Evolutionary conservation across 37 sponge, comb jelly and placozoan genomes (phyloP), one percentile per base, ranked within the genome.

Genomic region (Cliona cf. orientalis): DNA sequence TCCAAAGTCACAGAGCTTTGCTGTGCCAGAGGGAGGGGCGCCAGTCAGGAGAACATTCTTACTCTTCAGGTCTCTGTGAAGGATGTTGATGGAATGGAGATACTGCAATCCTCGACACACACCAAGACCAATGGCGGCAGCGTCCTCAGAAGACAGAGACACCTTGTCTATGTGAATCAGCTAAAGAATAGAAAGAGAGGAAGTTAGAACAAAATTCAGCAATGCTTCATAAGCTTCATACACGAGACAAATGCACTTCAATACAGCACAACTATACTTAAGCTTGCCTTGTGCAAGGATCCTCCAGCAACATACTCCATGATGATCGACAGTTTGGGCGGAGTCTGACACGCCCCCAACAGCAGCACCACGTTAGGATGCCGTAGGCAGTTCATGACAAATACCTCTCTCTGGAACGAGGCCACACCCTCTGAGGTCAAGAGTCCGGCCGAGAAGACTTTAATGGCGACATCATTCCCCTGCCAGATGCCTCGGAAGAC

Each of bases 1-100:
- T 0, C 95, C 95, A 91, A 95, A 95, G 83, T 95, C 95, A 85
- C 95, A 95, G 37, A 95, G 85, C 72, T 95, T 95, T 11, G 95
- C 95, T 65, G 86, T 81, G 58, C 87, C 78, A n/a, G 66, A 73
- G 22, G 77, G 88, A 17, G 66, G 89, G 19, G 71, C 39, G 38
- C 77, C 78, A 17, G 79, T 78, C 28, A 94, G 83, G 39, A 71
- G 46, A 7, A 88, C 94, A 84, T 91, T 91, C 72, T 87, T 88
- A 72, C 93, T 79, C 81, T 94, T 79, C 84, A 94, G 46, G 71
- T 97, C 70, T 77, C 94, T 74, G 62, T 93, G 94, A 12, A 95
- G 70, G 28, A 95, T 87, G 71, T 95, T 95, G 81, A 91, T 91
- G 67, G 81, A 79, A 61, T 95, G 95, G 29, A 95, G 86, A 49